Base-by-base conservation (phyloP, 2,888 invertebrate species). In the Arrhopalites spinosus region DNA sequence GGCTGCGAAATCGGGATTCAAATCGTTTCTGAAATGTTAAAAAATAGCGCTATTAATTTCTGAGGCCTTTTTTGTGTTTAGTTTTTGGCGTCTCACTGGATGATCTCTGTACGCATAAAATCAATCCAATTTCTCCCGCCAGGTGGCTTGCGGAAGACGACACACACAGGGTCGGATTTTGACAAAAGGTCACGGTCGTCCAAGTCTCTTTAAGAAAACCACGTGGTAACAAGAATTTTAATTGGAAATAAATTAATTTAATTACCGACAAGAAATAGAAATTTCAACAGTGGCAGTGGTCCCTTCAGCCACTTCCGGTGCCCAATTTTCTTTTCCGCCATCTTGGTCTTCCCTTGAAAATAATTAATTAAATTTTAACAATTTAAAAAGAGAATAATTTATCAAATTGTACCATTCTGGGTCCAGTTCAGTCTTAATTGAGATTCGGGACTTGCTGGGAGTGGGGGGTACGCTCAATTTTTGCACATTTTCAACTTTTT, bases 151-250 rank as follows among this genome's bases (percentile, higher is more conserved):
- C 84, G 73, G 78, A 83, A 86, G 1, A 85, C 82, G 8, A 86
- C 85, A 85, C 87, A 87, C 84, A 88, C 84, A 1, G 88, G 88
- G 82, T 88, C 88, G 43, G 88, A 88, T 83, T 88, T 88, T 1
- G 88, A 88, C 76, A 88, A n/a, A 11, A 17, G 2, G 3, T n/a
- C 20, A 50, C 3, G 50, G 3, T n/a, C 2, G 20, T 3, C 15
- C 3, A 50, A 3, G 3, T 50, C 15, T 20, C 15, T 50, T 15
- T 20, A 20, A n/a, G 7, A 20, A 50, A 50, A 17, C 15, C 50
- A 20, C n/a, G 50, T 50, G 17, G 50, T 5, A 50, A 15, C 20
- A n/a, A n/a, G 15, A 50, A 17, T 11, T 36, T 36, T 3, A 36
- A 36, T 36, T 36, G 36, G 5, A 36, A 3, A 36, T 36, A 36